Evolutionary conservation across 2,797 vertebrate species (phyloP), one percentile per base, ranked within the genome.

Genomic region (Gallirallus australis): DNA sequence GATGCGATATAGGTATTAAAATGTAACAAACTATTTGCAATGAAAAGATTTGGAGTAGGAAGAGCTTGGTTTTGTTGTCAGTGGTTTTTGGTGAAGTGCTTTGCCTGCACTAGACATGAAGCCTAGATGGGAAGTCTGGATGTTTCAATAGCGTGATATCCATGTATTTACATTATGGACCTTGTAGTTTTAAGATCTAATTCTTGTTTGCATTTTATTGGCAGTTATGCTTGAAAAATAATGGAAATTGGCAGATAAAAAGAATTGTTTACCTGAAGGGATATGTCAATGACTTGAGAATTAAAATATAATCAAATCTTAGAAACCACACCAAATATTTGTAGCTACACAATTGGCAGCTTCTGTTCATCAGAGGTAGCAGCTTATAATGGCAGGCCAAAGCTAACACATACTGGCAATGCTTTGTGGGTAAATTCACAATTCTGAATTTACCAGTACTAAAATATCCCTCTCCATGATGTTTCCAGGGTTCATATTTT

Each of bases 311-410:
- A 69, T 48, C 5, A 82, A 57, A 73, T 72, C 10, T 66, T 69
- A 54, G 56, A 86, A 91, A 79, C 3, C 6, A 37, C 12, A 64
- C 25, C 48, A 83, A 81, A 78, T 59, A 72, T 69, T 90, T 88
- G 8, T 47, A 94, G 47, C 42, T 86, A 71, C 54, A 96, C 12
- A 90, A 70, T 25, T 78, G 83, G 39, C 45, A 83, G 35, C 35
- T 96, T 94, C 77, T 87, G 15, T 75, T 95, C 82, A 90, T 63
- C 64, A 85, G 53, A 96, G 94, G 81, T 8, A 89, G 60, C 89
- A 90, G 54, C 91, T 81, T 63, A n/a, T 33, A 90, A 92, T 25
- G 91, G 20, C 71, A 87, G 91, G 81, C 95, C 73, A 94, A 94
- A 85, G 88, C 56, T 95, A 85, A 87, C 12, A 78, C 35, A 75